These are phyloP conservation scores for Diaphora mendica DNA, from an alignment of 2,888 invertebrate species.

Conservation along the genomic window DNA sequence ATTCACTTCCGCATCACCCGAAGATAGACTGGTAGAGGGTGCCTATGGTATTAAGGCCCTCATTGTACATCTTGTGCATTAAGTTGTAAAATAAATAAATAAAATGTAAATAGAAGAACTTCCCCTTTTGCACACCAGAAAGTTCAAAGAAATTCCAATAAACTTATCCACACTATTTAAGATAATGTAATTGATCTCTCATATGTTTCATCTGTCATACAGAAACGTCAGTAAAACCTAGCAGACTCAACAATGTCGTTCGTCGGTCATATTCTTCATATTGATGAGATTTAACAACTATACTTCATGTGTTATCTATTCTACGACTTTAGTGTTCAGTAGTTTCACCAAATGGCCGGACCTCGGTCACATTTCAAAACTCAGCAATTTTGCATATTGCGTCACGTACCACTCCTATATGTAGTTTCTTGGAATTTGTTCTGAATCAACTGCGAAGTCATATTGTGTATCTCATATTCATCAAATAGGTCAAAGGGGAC, in stretches of 20 bases:
- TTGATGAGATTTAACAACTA: neutral
- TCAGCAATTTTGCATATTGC: neutral
- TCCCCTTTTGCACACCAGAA: too few species aligned
- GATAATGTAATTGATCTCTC: too few species aligned
- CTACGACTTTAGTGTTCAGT: neutral
- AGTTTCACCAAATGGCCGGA: neutral
- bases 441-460: neutral
- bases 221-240: neutral
- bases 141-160: too few species aligned
- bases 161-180: too few species aligned
- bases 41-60: too few species aligned
- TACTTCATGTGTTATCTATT: neutral
- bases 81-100: too few species aligned
- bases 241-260: neutral
- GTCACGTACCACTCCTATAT: neutral
- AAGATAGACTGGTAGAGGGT: too few species aligned
- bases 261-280: neutral
- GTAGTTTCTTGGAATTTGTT: neutral
- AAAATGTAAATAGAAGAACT: too few species aligned
- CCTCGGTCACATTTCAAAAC: neutral
- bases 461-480: conserved; percentile 42
- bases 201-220: too few species aligned
- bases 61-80: too few species aligned
- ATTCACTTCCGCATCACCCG: too few species aligned
- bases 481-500: conserved; percentile 43